Conservation (phyloP, 1,140 invertebrate genomes). For the Procambarus clarkii region DNA sequence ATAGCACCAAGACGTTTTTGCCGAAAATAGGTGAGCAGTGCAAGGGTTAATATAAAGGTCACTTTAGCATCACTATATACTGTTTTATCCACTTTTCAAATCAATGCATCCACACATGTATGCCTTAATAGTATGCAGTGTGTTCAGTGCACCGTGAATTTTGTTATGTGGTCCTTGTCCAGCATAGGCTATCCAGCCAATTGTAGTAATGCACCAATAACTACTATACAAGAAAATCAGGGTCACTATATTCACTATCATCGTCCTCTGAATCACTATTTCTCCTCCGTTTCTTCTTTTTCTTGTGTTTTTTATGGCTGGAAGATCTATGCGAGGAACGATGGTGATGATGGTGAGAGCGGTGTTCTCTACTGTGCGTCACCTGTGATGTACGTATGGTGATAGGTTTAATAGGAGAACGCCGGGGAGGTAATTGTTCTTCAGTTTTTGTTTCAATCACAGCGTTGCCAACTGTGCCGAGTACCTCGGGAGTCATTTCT, state of each 20-base stretch:
- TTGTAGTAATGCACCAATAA: neutral
- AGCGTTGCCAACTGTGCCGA: neutral
- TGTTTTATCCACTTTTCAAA: conserved; percentile 15
- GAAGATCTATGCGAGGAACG: conserved; percentile 79
- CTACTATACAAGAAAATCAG: conserved; percentile 78
- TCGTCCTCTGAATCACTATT: conserved; percentile 80
- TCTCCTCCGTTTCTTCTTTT: conserved; percentile 78
- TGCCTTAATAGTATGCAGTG: neutral
- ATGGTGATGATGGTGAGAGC: conserved; percentile 78
- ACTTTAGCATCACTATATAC: conserved; percentile 65
- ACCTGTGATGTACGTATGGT: conserved; percentile 77
- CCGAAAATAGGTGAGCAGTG: no score
- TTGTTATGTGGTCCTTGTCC: neutral
- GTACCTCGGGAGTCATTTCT: neutral
- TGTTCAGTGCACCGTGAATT: conserved; percentile 19
- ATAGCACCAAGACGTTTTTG: no score
- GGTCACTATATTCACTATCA: conserved; percentile 83
- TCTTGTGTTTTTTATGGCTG: conserved; percentile 83
- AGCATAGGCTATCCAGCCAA: neutral
- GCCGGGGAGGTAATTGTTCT: conserved; percentile 32
- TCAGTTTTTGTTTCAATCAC: neutral
- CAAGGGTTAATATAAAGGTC: conserved; percentile 51
- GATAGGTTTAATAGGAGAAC: conserved; percentile 65
- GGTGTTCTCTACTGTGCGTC: conserved; percentile 78
- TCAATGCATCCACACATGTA: conserved; percentile 6